Percentiles rank a stretch among this genome's conserved stretches.
Conservation (phyloP, 2,888 invertebrate genomes). For the Hydraecia micacea region DNA sequence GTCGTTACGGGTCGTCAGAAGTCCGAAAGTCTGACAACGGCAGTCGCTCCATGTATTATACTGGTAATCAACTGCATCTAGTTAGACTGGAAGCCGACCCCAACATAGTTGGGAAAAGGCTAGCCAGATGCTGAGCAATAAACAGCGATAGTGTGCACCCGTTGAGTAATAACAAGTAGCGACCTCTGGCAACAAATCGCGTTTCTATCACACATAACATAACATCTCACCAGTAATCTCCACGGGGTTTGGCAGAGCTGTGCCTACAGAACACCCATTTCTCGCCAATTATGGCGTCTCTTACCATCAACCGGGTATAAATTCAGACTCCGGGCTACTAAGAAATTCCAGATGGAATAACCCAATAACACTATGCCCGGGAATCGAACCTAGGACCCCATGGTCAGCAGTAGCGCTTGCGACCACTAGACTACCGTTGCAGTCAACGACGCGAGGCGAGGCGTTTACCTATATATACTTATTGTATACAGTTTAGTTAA, state of each 20-base stretch:
- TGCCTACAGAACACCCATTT: neutral
- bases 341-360: neutral
- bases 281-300: neutral
- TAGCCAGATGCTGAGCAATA: neutral
- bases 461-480: slow-evolving; percentile 4
- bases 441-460: neutral
- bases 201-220: neutral
- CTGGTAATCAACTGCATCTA: too few species aligned
- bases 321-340: neutral
- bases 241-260: neutral
- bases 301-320: neutral
- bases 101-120: too few species aligned
- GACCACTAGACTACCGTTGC: too few species aligned
- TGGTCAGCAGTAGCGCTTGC: neutral
- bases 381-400: neutral
- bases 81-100: too few species aligned
- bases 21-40: too few species aligned
- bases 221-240: neutral
- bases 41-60: too few species aligned
- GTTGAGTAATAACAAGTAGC: slow-evolving; percentile 32
- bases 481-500: slow-evolving; percentile 49
- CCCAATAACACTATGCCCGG: neutral
- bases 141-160: slow-evolving; percentile 23
- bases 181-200: slow-evolving; percentile 22
- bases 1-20: too few species aligned